Conservation (phyloP, 2,797 vertebrate species). For the Diglossa cyanea region DNA sequence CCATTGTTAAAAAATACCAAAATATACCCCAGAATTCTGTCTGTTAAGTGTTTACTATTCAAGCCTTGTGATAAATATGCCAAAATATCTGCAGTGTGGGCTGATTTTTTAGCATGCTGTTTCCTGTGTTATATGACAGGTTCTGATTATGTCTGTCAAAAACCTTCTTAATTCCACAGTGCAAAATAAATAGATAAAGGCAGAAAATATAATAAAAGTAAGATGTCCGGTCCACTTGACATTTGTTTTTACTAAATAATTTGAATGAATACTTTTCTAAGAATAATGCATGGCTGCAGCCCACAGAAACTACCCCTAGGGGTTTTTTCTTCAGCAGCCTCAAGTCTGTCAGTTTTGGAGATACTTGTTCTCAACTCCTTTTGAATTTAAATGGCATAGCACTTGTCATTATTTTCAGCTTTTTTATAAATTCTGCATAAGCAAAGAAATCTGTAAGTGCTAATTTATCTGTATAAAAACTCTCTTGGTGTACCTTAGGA, state of each 20-base stretch:
- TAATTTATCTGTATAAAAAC: not conserved
- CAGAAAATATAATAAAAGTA: not conserved
- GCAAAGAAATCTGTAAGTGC: not conserved
- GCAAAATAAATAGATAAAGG: conserved; percentile 40
- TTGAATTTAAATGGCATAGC: not conserved
- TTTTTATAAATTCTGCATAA: not conserved
- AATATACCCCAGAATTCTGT: not conserved
- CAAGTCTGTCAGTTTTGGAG: not conserved
- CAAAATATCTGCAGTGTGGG: conserved; percentile 44
- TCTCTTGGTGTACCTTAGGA: not conserved
- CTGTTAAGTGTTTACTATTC: conserved; percentile 20
- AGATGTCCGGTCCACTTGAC: conserved; percentile 16
- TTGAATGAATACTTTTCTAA: not conserved
- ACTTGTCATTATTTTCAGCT: not conserved
- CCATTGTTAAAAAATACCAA: conserved; percentile 5
- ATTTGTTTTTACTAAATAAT: conserved; percentile 34
- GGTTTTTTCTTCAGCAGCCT: not conserved
- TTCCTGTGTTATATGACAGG: conserved; percentile 31
- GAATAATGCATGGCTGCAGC: not conserved
- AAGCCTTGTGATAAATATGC: conserved; percentile 28
- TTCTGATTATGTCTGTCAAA: conserved; percentile 57
- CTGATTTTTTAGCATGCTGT: conserved; percentile 31
- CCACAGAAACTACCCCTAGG: not conserved
- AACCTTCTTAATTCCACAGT: not conserved
- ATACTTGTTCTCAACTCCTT: not conserved